A percentile compares a stretch with the other conserved stretches of the same genome.
Conservation (phyloP, 1,140 invertebrate genomes). For the Zeugodacus cucurbitae region DNA sequence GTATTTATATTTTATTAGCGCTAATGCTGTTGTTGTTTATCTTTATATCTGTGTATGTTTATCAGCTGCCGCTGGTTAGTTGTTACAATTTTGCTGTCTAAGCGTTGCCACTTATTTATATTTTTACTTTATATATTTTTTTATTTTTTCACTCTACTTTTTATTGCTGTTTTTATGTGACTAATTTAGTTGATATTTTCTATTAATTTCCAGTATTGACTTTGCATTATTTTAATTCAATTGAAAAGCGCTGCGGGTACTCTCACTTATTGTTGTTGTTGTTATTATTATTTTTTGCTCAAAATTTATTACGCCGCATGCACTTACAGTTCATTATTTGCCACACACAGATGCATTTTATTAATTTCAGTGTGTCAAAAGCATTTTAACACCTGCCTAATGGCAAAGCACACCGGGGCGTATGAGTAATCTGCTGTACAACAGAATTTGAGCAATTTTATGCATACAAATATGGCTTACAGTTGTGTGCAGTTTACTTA, state of each 20-base stretch:
- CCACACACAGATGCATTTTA: neutral
- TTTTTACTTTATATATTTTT: neutral
- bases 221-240: neutral
- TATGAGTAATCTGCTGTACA: neutral
- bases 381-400: neutral
- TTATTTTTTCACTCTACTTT: neutral
- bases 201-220: neutral
- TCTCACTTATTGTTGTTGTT: neutral
- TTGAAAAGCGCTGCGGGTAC: neutral
- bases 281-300: neutral
- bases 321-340: neutral
- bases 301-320: neutral
- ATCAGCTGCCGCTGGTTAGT: neutral
- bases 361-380: too few relatives aligned
- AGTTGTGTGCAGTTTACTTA: too few relatives aligned
- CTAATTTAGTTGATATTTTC: neutral
- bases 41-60: neutral
- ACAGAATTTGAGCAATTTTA: neutral
- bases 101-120: neutral
- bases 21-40: neutral
- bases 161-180: neutral
- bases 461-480: too few relatives aligned
- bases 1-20: neutral
- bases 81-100: neutral
- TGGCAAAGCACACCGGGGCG: neutral